Conservation (phyloP, 1,140 invertebrate genomes). For the Diplogasteroides magnus region DNA sequence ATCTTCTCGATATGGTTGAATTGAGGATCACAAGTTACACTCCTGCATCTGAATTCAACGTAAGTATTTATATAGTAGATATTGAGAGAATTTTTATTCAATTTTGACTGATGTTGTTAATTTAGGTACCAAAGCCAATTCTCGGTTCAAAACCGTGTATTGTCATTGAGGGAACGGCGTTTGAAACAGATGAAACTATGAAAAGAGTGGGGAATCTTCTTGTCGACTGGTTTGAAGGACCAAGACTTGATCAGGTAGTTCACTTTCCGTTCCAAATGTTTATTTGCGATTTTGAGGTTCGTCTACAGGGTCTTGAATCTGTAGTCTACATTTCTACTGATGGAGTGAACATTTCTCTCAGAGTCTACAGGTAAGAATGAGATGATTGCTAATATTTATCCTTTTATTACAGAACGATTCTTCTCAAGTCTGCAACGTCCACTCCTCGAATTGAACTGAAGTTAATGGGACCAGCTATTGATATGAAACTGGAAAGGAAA, state of each 20-base stretch:
- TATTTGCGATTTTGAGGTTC: slow-evolving; percentile 58
- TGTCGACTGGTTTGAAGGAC: slow-evolving; percentile 83
- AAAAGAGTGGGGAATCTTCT: slow-evolving; percentile 80
- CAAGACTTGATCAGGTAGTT: slow-evolving; percentile 66
- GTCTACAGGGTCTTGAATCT: slow-evolving; percentile 86
- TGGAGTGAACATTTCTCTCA: slow-evolving; percentile 71
- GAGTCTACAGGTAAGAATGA: slow-evolving; percentile 72
- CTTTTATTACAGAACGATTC: slow-evolving; percentile 64
- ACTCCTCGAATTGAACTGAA: slow-evolving; percentile 81
- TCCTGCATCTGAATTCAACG: slow-evolving; percentile 72
- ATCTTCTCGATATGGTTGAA: slow-evolving; percentile 91
- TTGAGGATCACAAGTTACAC: slow-evolving; percentile 79
- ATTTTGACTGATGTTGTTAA: not conserved
- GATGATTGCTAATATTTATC: slow-evolving; percentile 14
- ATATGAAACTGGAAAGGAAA: slow-evolving; percentile 75
- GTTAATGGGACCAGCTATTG: slow-evolving; percentile 88
- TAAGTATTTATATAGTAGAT: slow-evolving; percentile 34
- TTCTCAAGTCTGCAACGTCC: slow-evolving; percentile 81
- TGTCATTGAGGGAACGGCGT: slow-evolving; percentile 84
- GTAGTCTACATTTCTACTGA: slow-evolving; percentile 78
- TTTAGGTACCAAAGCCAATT: slow-evolving; percentile 41
- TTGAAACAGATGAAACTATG: slow-evolving; percentile 73
- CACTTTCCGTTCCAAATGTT: not conserved
- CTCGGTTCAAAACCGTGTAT: slow-evolving; percentile 83
- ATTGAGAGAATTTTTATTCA: too few relatives aligned